Evolutionary conservation across 35 echinoderm and acorn worm species (phyloP), one percentile per base, ranked within the genome.

Genomic region (Diadema setosum): DNA sequence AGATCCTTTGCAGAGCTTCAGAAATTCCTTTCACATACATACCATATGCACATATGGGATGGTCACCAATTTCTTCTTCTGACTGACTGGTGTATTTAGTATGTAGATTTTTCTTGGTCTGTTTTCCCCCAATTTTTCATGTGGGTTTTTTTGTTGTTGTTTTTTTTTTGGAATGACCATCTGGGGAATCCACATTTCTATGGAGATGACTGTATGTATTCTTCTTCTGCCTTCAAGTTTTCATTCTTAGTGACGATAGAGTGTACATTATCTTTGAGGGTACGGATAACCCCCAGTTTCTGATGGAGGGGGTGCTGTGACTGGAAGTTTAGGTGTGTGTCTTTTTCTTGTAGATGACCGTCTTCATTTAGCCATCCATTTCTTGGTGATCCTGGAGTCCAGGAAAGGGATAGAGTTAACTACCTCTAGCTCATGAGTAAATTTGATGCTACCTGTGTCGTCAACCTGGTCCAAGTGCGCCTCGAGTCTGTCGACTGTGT

Each of bases 261-360:
- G 17, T 39, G 32, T 32, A 20, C 42, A 11, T 21, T 39, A 33
- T 33, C 8, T 21, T 39, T 20, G 2, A 80, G 42, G 11, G 75
- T 80, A n/a, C 75, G 12, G 32, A 80, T 80, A 42, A 39, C 75
- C n/a, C 75, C 75, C 23, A 80, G n/a, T 5, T 26, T 80, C 20
- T 80, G 75, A 21, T 80, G 75, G 20, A 80, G 75, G 23, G 75
- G 75, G 42, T 80, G 75, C 12, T 80, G 75, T 32, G 75, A 80
- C 18, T 32, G 31, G 42, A 80, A 26, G 6, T 80, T 33, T 20
- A 80, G 34, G 23, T 80, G 6, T 42, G n/a, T 80, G 75, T 32
- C 42, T 21, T 41, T 29, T 80, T 14, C 42, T 29, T 1, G 2
- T 80, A 39, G 34, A 39, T 42, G 34, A n/a, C 17, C 24, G 75